A percentile compares a stretch with the other conserved stretches of the same genome.
Evolutionary conservation across 2,888 invertebrate species (phyloP).

Genomic region (Lepidochitona cinerea): DNA sequence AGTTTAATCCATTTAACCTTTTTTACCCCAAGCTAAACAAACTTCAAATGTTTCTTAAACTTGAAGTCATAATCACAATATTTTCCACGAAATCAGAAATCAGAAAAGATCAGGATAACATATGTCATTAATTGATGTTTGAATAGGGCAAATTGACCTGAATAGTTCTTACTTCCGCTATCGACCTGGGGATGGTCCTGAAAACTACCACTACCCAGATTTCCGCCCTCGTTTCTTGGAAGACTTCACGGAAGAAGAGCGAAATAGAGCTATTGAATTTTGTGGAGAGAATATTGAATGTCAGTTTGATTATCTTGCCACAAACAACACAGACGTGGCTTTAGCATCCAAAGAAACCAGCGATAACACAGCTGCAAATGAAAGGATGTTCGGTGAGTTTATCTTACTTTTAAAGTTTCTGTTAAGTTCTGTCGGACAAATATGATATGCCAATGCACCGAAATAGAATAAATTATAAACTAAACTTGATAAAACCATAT

Average conservation of each 20-base stretch:
- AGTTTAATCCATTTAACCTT: too few species aligned
- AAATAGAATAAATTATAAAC: too few species aligned
- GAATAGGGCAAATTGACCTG: slow-evolving; percentile 1
- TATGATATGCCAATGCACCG: too few species aligned
- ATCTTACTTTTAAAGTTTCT: too few species aligned
- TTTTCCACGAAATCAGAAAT: too few species aligned
- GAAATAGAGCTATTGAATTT: not conserved
- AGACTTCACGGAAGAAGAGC: not conserved
- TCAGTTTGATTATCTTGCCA: slow-evolving; percentile 10
- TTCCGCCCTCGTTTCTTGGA: not conserved
- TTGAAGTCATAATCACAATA: too few species aligned
- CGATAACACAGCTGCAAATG: not conserved
- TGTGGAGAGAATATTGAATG: slow-evolving; percentile 8
- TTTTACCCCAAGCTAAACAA: too few species aligned
- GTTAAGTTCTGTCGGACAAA: too few species aligned
- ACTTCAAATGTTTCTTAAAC: too few species aligned
- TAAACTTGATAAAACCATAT: too few species aligned
- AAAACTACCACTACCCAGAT: not conserved
- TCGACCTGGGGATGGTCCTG: not conserved
- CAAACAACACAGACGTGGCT: not conserved
- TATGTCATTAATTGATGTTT: too few species aligned
- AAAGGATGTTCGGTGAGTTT: not conserved
- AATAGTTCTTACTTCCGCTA: not conserved
- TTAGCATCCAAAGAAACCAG: not conserved
- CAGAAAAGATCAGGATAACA: too few species aligned